These are phyloP conservation scores for Eurytemora carolleeae DNA, from an alignment of 1,140 invertebrate genomes.

Conservation along the genomic window DNA sequence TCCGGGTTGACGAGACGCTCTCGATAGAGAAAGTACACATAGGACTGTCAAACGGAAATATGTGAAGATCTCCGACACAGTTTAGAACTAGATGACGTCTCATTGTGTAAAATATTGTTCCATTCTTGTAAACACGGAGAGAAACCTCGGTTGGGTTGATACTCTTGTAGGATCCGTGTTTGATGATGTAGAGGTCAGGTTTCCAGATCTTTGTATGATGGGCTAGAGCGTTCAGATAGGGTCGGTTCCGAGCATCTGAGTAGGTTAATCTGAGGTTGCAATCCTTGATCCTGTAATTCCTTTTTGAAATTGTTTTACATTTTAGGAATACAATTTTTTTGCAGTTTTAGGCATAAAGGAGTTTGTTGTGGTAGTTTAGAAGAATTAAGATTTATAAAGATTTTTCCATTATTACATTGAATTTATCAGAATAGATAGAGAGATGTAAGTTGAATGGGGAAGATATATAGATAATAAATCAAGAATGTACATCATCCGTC, in stretches of 20 bases:
- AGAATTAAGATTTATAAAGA: no score
- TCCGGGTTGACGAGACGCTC: slow-evolving; percentile 30
- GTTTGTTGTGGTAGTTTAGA: no score
- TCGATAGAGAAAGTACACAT: slow-evolving; percentile 81
- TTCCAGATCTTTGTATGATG: not conserved
- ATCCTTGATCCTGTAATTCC: no score
- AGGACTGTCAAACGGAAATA: slow-evolving; percentile 86
- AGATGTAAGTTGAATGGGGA: no score
- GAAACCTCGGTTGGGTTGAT: not conserved
- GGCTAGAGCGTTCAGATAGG: not conserved
- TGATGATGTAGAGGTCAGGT: not conserved
- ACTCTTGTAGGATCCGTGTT: not conserved
- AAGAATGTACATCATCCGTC: no score
- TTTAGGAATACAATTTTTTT: no score
- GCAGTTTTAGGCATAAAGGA: no score
- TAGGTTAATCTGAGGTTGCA: not conserved
- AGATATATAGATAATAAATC: no score
- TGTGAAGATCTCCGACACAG: slow-evolving; percentile 73
- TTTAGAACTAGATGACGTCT: slow-evolving; percentile 67
- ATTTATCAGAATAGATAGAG: no score
- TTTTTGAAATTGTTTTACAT: no score
- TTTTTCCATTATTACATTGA: no score
- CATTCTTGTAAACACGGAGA: not conserved
- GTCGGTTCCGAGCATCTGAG: not conserved
- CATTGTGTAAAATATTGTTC: not conserved